Percentiles rank a stretch among this genome's conserved stretches.
phyloP scores from a whole-genome alignment of 2,888 invertebrate species.

The Hirtodrosophila duncani region DNA sequence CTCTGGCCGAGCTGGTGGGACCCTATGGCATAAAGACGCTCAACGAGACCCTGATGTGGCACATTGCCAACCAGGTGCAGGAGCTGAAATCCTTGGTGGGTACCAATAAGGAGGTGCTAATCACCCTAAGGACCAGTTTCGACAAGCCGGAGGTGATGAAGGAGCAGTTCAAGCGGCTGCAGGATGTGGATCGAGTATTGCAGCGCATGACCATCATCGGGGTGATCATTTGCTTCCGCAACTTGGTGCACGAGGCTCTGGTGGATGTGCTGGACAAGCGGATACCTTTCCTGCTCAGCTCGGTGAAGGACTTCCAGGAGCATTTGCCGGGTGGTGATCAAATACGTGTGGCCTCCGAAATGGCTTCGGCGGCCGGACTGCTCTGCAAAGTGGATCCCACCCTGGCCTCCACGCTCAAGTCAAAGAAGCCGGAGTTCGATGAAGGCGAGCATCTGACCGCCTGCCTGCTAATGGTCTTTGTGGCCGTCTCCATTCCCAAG shows the following conservation, averaged over 20 bases:
- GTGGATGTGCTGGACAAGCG: conserved; percentile 95
- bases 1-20: conserved; percentile 97
- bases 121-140: conserved; percentile 94
- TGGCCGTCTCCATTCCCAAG: conserved; percentile 97
- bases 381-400: conserved; percentile 97
- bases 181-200: conserved; percentile 95
- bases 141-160: conserved; percentile 99
- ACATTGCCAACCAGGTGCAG: conserved; percentile 97
- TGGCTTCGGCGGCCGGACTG: conserved; percentile 97
- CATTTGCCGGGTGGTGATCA: conserved; percentile 94
- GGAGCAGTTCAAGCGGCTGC: conserved; percentile 93
- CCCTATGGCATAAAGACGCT: conserved; percentile 99
- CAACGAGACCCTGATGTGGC: conserved; percentile 98
- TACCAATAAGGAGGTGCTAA: conserved; percentile 94
- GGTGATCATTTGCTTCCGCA: conserved; percentile 96
- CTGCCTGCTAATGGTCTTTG: conserved; percentile 98
- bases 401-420: conserved; percentile 91
- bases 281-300: conserved; percentile 96
- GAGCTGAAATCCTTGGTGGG: conserved; percentile 95
- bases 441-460: conserved; percentile 96
- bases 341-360: conserved; percentile 94
- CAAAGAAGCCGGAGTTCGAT: conserved; percentile 91
- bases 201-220: conserved; percentile 99
- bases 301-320: conserved; percentile 95
- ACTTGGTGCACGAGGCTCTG: conserved; percentile 94